These are phyloP conservation scores for Eidolon dupreanum DNA, from an alignment of 2,797 vertebrate species.

Conservation along the genomic window DNA sequence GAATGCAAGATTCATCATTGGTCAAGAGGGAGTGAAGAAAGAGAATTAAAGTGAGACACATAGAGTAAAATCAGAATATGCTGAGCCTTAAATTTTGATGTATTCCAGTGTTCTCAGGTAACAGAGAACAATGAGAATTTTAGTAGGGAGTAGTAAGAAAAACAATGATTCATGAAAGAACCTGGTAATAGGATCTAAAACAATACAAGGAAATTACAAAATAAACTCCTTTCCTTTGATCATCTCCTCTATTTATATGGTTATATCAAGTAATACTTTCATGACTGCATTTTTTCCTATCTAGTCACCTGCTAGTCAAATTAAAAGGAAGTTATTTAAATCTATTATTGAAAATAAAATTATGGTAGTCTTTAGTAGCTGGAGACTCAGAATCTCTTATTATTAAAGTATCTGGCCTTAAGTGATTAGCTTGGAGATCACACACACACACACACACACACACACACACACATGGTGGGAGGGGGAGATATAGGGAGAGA, in stretches of 20 bases:
- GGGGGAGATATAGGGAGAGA: too few species aligned
- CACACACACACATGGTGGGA: too few species aligned
- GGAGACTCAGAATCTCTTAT: not conserved
- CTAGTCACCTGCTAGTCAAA: not conserved
- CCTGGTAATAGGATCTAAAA: not conserved
- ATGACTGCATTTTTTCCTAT: not conserved
- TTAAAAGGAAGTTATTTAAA: not conserved
- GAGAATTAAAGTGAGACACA: not conserved
- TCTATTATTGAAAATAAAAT: not conserved
- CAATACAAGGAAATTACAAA: not conserved
- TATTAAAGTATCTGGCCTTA: not conserved
- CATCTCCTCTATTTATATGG: not conserved
- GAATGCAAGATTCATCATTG: not conserved
- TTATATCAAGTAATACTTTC: not conserved
- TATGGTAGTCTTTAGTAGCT: not conserved
- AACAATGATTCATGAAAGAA: not conserved
- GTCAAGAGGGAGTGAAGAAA: not conserved
- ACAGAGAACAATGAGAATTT: not conserved
- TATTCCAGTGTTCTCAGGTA: not conserved
- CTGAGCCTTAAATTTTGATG: not conserved
- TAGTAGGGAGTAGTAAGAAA: not conserved
- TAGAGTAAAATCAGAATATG: not conserved
- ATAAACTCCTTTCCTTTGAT: not conserved
- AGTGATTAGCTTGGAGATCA: not conserved
- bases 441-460: too few species aligned